Evolutionary conservation across 2,888 invertebrate genomes (phyloP).

Genomic region (Drosophila quinaria): DNA sequence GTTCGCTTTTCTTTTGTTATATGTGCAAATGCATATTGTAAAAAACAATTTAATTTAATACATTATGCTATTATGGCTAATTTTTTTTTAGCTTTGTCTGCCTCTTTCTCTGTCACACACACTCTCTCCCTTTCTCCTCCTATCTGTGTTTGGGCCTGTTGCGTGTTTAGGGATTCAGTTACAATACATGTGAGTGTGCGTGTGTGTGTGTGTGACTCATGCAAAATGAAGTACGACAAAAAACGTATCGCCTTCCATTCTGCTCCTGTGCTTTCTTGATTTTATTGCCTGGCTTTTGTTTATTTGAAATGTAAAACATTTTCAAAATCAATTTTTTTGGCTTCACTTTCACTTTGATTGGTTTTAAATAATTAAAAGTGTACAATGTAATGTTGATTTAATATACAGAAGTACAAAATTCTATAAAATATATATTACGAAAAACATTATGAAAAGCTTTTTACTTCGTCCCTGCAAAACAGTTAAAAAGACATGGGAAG

Average conservation of each 20-base stretch:
- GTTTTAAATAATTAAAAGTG: conserved; percentile 43
- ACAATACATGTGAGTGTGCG: background rate
- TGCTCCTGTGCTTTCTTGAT: conserved; percentile 32
- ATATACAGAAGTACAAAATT: background rate
- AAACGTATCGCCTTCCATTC: conserved; percentile 51
- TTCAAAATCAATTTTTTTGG: conserved; percentile 36
- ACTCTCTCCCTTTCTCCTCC: background rate
- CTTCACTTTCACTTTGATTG: conserved; percentile 17
- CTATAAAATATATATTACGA: background rate
- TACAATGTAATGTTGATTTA: background rate
- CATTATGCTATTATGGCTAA: conserved; percentile 56
- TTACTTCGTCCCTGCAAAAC: background rate
- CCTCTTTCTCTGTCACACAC: background rate
- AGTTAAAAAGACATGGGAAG: background rate
- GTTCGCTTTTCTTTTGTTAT: conserved; percentile 18
- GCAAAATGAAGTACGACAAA: conserved; percentile 60
- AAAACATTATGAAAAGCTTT: conserved; percentile 7
- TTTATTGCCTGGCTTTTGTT: conserved; percentile 39
- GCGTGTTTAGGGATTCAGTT: conserved; percentile 51
- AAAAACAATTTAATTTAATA: conserved; percentile 58
- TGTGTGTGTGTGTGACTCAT: conserved; percentile 33
- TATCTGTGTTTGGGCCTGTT: conserved; percentile 40
- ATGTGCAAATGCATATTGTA: conserved; percentile 7
- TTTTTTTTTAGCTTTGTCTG: conserved; percentile 28
- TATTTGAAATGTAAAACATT: conserved; percentile 41